These are phyloP conservation scores for Galaxea fascicularis DNA, from an alignment of 92 coral and sea anemone genomes.

Conservation along the genomic window DNA sequence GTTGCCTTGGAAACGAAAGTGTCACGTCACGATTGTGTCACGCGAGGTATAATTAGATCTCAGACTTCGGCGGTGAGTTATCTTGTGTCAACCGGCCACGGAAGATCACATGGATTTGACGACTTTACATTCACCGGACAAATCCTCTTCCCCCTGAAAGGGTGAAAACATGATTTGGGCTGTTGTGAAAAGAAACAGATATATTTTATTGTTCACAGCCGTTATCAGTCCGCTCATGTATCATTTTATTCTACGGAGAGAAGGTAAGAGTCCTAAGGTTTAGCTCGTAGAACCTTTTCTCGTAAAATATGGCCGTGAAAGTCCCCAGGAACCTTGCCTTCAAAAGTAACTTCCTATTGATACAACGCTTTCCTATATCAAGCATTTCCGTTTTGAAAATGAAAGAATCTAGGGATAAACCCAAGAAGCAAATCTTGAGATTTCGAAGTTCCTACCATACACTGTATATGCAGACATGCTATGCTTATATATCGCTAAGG, in stretches of 20 bases:
- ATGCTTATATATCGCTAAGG: too few relatives aligned
- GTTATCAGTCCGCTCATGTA: slow-evolving; percentile 78
- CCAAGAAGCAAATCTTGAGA: neutral
- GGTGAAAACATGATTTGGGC: slow-evolving; percentile 70
- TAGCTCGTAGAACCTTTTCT: neutral
- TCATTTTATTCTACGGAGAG: slow-evolving; percentile 72
- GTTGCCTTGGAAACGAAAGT: too few relatives aligned
- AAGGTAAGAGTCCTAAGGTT: slow-evolving; percentile 48
- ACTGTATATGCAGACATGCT: too few relatives aligned
- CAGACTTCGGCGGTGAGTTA: neutral
- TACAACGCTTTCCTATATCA: neutral
- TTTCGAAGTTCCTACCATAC: neutral
- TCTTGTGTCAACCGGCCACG: neutral
- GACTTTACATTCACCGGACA: neutral
- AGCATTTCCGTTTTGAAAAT: neutral
- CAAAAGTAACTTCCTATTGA: neutral
- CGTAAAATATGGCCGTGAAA: too few relatives aligned
- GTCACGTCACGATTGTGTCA: too few relatives aligned
- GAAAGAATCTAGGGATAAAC: neutral
- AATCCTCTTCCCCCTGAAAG: neutral
- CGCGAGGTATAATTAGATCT: slow-evolving; percentile 5
- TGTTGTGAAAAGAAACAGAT: slow-evolving; percentile 83
- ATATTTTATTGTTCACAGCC: slow-evolving; percentile 67
- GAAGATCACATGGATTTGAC: too few relatives aligned
- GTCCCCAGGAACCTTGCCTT: neutral